phyloP scores from a whole-genome alignment of 2,888 invertebrate species.

The Lottia scabra region DNA sequence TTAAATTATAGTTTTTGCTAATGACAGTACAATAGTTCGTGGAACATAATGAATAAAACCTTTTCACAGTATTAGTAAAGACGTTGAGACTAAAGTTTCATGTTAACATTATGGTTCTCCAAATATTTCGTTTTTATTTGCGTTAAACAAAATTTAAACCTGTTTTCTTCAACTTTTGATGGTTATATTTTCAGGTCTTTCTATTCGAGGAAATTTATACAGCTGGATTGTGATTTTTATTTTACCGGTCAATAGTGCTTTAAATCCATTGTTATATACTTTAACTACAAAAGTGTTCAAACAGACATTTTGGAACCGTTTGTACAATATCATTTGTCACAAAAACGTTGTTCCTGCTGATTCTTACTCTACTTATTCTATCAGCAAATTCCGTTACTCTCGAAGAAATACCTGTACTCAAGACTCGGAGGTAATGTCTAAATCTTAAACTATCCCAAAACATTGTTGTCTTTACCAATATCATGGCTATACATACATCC shows the following conservation, averaged over 20 bases:
- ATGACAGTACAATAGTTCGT: too few relatives aligned
- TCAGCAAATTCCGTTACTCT: slow-evolving; percentile 20
- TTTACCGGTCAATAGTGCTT: slow-evolving; percentile 39
- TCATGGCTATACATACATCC: too few relatives aligned
- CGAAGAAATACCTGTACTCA: slow-evolving; percentile 11
- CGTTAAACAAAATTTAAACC: too few relatives aligned
- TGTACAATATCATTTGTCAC: slow-evolving; percentile 18
- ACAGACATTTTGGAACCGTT: slow-evolving; percentile 23
- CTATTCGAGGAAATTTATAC: slow-evolving; percentile 29
- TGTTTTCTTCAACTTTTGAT: too few relatives aligned
- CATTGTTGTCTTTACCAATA: too few relatives aligned
- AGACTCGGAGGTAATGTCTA: slow-evolving; percentile 9
- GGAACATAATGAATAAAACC: too few relatives aligned
- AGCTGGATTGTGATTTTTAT: slow-evolving; percentile 40
- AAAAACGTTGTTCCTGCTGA: slow-evolving; percentile 9
- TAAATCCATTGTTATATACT: slow-evolving; percentile 42
- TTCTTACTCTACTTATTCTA: slow-evolving; percentile 16
- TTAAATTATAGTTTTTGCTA: too few relatives aligned
- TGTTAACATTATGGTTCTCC: too few relatives aligned
- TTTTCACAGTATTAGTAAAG: too few relatives aligned
- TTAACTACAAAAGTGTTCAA: slow-evolving; percentile 37
- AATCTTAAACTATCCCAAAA: too few relatives aligned
- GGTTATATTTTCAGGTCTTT: slow-evolving; percentile 22
- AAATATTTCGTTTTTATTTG: too few relatives aligned
- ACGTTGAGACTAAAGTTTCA: too few relatives aligned